Base-by-base conservation (phyloP, 2,113 vertebrate species). In the Anser cygnoides region DNA sequence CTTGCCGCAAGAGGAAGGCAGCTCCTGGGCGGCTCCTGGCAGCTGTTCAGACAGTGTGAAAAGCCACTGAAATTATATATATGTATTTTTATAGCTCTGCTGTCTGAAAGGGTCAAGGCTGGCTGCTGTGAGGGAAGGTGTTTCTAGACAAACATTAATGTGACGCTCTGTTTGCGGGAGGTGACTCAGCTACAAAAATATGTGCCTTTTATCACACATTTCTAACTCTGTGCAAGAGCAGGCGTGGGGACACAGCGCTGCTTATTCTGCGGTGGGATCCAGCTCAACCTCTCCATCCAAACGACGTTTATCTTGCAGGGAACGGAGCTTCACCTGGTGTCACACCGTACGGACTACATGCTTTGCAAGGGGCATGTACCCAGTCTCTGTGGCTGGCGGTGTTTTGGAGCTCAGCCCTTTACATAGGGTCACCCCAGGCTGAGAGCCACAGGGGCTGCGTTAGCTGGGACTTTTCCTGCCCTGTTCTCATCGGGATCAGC, bases 71-170 rank as follows among this genome's bases (percentile, higher is more conserved):
- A 94, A 74, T 62, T 17, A 43, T 67, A 67, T 74, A 25, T 28
- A 25, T 39, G 31, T 28, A 25, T 14, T 22, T 28, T 50, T 46
- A 31, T 39, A 10, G 57, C 62, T 35, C 54, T 41, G 66, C 77
- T 84, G 62, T 83, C 90, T 92, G 89, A 75, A 77, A 80, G 86
- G 63, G 89, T 85, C 87, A 95, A 72, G 84, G 41, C 67, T 79
- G 84, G 54, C 77, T 93, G 74, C 62, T 92, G 50, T 8, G 44
- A 74, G 17, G 10, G 21, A 94, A 94, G 89, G 80, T 95, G 90
- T 91, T 96, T 93, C 86, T 82, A 87, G 58, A 63, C 55, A 84
- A 93, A 92, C 35, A 66, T 58, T 61, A 54, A 62, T 76, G 52
- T 0, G 8, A 90, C 70, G 58, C 7, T 86, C 23, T 84, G 57